Base-by-base conservation (phyloP, 2,888 invertebrate genomes). In the Esperia sulphurella region DNA sequence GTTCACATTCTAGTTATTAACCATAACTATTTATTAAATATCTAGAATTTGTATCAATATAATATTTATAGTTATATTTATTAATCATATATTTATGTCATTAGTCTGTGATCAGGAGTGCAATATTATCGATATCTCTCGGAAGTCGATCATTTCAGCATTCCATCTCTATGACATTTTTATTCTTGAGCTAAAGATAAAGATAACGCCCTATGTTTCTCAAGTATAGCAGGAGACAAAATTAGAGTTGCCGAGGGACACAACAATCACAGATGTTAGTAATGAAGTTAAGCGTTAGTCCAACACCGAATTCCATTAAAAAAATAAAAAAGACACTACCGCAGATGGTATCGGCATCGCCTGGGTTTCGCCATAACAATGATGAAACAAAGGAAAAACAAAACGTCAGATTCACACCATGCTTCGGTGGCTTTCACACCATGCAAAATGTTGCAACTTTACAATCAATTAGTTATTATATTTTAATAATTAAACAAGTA, bases 331-430 rank as follows among this genome's bases (percentile, higher is more conserved):
- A 83, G 83, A 88, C 91, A 88, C 91, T 92, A 93, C 93, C 93
- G 92, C 92, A 76, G 90, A 92, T 85, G 92, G 91, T 79, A 92
- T 91, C 89, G 92, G 92, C 92, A 92, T 92, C 90, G 91, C 92
- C 92, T 92, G 92, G 88, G 59, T 74, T 65, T 80, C 87, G 86
- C 83, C 85, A 76, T 71, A 79, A 84, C 80, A 83, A 81, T 64
- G 80, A 84, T 84, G 85, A 63, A 88, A 89, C 82, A 87, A 75
- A 85, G 33, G 10, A 83, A 82, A 78, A 75, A 77, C 77, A 71
- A 68, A 68, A 65, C 52, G 51, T 68, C 64, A 78, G 73, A 71
- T 78, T 39, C 75, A 83, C 75, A 76, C 82, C 88, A 87, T 87
- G 87, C 88, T 71, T 28, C 31, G 61, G 73, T 78, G 74, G 76